These are phyloP conservation scores for Aradophagus sp. DNA, from an alignment of 1,140 invertebrate species.

Conservation along the genomic window DNA sequence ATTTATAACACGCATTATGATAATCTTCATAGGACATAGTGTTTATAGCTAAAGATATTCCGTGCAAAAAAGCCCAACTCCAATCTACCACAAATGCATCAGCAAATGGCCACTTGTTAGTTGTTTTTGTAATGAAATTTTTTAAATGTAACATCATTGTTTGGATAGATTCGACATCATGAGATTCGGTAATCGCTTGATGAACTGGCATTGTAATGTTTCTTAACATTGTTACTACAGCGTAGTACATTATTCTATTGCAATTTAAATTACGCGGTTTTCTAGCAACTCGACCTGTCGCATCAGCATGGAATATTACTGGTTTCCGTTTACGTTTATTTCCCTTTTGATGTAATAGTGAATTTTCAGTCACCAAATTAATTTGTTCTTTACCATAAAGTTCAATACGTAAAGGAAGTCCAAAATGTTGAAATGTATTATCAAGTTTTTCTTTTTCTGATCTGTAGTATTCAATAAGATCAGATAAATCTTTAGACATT, in stretches of 20 bases:
- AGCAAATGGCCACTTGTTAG: slow-evolving; percentile 19
- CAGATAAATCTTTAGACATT: slow-evolving; percentile 27
- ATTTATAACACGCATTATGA: slow-evolving; percentile 16
- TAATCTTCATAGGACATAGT: slow-evolving; percentile 9
- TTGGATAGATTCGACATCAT: slow-evolving; percentile 18
- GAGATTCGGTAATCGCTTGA: slow-evolving; percentile 17
- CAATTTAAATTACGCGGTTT: slow-evolving; percentile 17
- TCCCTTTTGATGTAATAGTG: neutral
- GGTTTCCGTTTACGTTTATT: neutral
- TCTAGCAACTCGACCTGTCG: slow-evolving; percentile 35
- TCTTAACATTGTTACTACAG: slow-evolving; percentile 10
- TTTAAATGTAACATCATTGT: slow-evolving; percentile 17
- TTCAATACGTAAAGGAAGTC: slow-evolving; percentile 4
- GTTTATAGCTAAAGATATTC: slow-evolving; percentile 18
- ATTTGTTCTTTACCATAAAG: slow-evolving; percentile 34
- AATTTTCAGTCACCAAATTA: slow-evolving; percentile 1
- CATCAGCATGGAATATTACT: slow-evolving; percentile 41
- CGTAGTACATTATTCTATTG: slow-evolving; percentile 52
- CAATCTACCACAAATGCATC: slow-evolving; percentile 22
- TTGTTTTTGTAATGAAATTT: slow-evolving; percentile 13
- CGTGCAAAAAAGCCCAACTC: slow-evolving; percentile 31
- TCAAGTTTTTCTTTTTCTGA: slow-evolving; percentile 5
- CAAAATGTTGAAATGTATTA: slow-evolving; percentile 8
- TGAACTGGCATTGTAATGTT: slow-evolving; percentile 15
- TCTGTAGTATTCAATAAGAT: slow-evolving; percentile 14